Evolutionary conservation across 2,797 vertebrate genomes (phyloP).

Genomic region (Morus bassanus): DNA sequence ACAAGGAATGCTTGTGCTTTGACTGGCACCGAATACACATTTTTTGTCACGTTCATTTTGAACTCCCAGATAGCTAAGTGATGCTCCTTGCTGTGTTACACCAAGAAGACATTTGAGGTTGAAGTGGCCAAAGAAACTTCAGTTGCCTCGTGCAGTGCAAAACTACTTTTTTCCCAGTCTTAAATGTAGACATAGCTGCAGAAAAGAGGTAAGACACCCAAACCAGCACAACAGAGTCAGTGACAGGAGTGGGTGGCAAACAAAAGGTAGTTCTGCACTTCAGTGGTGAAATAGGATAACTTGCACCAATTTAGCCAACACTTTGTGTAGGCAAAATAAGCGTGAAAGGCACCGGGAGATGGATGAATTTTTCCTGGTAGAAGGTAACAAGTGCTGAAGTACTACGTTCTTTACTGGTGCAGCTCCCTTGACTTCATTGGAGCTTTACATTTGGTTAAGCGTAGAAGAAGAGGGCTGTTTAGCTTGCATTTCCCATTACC

Average conservation of each 20-base stretch:
- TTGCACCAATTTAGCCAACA: background rate
- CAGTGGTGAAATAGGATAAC: background rate
- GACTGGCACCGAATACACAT: background rate
- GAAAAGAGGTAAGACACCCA: background rate
- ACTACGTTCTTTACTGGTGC: background rate
- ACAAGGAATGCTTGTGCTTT: background rate
- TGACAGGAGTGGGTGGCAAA: background rate
- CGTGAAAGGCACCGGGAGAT: accelerated
- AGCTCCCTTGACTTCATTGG: too few relatives aligned
- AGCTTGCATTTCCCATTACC: background rate
- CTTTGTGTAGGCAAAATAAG: background rate
- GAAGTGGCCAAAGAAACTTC: background rate
- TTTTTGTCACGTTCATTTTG: background rate
- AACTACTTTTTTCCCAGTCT: background rate
- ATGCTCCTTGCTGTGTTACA: background rate
- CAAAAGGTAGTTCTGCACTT: background rate
- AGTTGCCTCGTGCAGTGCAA: background rate
- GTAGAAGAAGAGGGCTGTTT: background rate
- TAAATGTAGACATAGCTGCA: background rate
- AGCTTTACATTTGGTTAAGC: background rate
- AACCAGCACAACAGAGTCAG: background rate
- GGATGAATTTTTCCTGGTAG: background rate
- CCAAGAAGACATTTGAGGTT: background rate
- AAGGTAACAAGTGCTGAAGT: background rate
- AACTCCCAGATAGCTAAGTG: background rate